phyloP scores from a whole-genome alignment of 2,888 invertebrate species.

The Pegoplata infirma region DNA sequence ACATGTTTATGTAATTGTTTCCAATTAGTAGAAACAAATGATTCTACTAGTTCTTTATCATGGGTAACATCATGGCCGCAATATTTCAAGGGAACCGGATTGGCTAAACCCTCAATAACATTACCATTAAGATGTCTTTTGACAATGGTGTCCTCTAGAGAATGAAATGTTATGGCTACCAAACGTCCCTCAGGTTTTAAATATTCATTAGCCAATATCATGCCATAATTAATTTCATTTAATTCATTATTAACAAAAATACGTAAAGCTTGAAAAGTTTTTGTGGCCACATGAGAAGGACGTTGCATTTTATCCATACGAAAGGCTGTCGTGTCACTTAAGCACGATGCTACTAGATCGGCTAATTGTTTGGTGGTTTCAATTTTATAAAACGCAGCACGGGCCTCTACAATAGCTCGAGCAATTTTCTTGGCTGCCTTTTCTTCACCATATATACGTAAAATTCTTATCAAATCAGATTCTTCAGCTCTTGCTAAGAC shows the following conservation, averaged over 20 bases:
- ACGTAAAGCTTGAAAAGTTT: constrained; percentile 94
- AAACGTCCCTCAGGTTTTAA: constrained; percentile 88
- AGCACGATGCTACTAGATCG: constrained; percentile 83
- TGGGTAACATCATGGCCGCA: constrained; percentile 82
- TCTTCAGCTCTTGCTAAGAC: constrained; percentile 89
- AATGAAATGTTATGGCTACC: constrained; percentile 93
- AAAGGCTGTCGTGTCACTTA: constrained; percentile 78
- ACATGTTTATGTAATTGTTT: constrained; percentile 89
- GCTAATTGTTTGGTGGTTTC: constrained; percentile 91
- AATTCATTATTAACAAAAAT: constrained; percentile 98
- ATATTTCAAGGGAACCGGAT: constrained; percentile 86
- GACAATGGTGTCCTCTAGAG: constrained; percentile 94
- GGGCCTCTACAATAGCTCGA: constrained; percentile 89
- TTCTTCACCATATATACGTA: constrained; percentile 96
- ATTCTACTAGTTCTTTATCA: constrained; percentile 81
- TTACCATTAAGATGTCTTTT: constrained; percentile 92
- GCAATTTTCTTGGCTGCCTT: constrained; percentile 92
- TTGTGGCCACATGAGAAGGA: constrained; percentile 90
- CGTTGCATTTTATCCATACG: constrained; percentile 86
- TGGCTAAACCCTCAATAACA: constrained; percentile 84
- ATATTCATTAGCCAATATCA: constrained; percentile 87
- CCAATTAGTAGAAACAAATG: constrained; percentile 86
- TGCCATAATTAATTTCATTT: constrained; percentile 94
- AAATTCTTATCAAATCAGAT: constrained; percentile 87
- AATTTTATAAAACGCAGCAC: constrained; percentile 86